Conservation (phyloP, 2,888 invertebrate species). For the Encarsia formosa region DNA sequence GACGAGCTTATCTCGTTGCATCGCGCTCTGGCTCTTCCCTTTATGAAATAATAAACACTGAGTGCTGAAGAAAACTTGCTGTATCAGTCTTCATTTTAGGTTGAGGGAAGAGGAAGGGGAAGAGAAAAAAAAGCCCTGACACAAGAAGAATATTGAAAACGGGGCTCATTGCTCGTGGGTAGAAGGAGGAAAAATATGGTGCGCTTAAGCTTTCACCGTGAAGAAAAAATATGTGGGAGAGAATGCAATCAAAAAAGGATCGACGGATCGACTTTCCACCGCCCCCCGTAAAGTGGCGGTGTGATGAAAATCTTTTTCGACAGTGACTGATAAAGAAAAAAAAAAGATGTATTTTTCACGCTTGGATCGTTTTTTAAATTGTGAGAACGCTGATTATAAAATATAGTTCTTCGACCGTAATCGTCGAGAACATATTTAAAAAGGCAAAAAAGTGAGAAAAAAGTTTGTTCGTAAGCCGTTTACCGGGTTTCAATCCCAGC, state of each 20-base stretch:
- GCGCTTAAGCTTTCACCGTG: constrained; percentile 5
- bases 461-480: constrained; percentile 16
- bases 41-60: constrained; percentile 33
- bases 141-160: background rate
- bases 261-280: too few relatives aligned
- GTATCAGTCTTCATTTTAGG: constrained; percentile 37
- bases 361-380: too few relatives aligned
- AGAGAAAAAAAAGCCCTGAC: constrained; percentile 1
- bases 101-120: constrained; percentile 27
- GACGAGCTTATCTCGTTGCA: constrained; percentile 31
- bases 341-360: too few relatives aligned
- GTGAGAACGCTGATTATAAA: too few relatives aligned
- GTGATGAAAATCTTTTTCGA: constrained; percentile 8
- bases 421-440: too few relatives aligned
- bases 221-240: background rate
- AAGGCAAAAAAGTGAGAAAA: background rate
- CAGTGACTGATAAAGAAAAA: constrained; percentile 1
- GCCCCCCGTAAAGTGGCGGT: background rate
- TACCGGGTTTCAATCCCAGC: background rate
- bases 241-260: constrained; percentile 42
- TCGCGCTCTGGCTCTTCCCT: constrained; percentile 16
- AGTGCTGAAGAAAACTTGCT: constrained; percentile 23
- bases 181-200: constrained; percentile 6
- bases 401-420: too few relatives aligned
- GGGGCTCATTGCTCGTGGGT: constrained; percentile 7